phyloP scores from a whole-genome alignment of 2,113 vertebrate species.

The Sylvilagus bachmani region DNA sequence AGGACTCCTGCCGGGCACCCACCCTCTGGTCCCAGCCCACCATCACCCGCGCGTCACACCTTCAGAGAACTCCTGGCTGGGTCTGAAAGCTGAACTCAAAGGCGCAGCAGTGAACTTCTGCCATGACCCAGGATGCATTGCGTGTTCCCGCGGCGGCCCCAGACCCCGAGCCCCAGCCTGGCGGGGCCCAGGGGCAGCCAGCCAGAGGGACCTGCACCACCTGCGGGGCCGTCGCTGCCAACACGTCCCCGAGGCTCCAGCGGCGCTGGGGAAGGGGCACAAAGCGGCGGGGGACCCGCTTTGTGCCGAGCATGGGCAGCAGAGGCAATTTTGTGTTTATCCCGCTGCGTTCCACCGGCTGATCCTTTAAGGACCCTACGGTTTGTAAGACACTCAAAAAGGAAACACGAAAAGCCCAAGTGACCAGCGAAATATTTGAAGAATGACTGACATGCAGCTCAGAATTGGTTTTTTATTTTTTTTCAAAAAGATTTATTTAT shows the following conservation, averaged over 20 bases:
- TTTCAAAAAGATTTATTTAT: too few relatives aligned
- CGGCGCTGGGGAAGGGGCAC: not conserved
- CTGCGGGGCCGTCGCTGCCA: accelerated
- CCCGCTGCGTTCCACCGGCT: not conserved
- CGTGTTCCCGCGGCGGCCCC: not conserved
- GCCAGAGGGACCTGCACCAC: not conserved
- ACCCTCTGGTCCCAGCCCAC: not conserved
- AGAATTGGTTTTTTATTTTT: not conserved
- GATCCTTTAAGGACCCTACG: slow-evolving; percentile 28
- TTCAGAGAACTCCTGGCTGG: not conserved
- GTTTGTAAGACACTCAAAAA: not conserved
- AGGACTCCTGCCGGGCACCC: accelerated
- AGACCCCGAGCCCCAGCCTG: not conserved
- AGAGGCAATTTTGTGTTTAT: not conserved
- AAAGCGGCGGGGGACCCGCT: not conserved
- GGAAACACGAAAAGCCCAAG: not conserved
- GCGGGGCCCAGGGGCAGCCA: too few relatives aligned
- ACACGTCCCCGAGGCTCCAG: not conserved
- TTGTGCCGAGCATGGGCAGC: accelerated
- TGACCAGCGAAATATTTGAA: not conserved
- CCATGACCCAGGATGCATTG: not conserved
- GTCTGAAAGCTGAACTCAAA: not conserved
- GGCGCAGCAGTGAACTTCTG: not conserved
- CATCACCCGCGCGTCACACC: accelerated
- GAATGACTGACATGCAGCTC: not conserved